Evolutionary conservation across 92 coral and sea anemone species (phyloP).

Genomic region (Epizoanthus illoricatus): DNA sequence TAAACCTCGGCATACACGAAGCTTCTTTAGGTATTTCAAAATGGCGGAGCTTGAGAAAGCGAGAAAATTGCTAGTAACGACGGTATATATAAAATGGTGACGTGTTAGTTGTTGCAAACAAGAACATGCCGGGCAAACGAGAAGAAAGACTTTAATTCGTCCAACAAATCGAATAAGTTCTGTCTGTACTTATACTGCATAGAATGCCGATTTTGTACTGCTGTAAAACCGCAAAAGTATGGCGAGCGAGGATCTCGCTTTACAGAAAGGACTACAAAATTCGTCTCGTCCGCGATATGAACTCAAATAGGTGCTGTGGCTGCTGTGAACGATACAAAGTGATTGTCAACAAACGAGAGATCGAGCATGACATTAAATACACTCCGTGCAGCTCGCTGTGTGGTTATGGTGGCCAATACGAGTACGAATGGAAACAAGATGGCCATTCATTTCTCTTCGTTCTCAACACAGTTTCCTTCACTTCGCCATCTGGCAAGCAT

Average conservation of each 20-base stretch:
- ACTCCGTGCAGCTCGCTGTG: conserved; percentile 47
- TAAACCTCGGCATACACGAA: conserved; percentile 4
- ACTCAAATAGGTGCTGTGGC: conserved; percentile 45
- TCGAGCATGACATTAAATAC: conserved; percentile 37
- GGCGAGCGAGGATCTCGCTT: conserved; percentile 40
- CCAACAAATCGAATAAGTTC: neutral
- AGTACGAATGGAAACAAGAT: conserved; percentile 57
- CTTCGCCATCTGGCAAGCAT: conserved; percentile 47
- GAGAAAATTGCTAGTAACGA: neutral
- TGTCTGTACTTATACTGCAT: neutral
- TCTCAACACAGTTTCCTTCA: conserved; percentile 49
- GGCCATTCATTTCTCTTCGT: conserved; percentile 50
- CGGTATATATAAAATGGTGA: neutral
- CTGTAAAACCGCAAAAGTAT: conserved; percentile 30
- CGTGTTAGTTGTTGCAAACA: neutral
- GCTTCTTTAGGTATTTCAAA: neutral
- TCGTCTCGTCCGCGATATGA: conserved; percentile 32
- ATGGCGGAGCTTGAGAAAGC: neutral
- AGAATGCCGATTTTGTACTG: conserved; percentile 22
- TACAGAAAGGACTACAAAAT: conserved; percentile 35
- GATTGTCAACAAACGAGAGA: conserved; percentile 40
- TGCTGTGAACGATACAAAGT: conserved; percentile 46
- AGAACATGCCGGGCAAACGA: neutral
- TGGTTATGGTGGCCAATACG: conserved; percentile 44
- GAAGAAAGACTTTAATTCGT: neutral